These are phyloP conservation scores for Temnothorax longispinosus DNA, from an alignment of 1,140 invertebrate species.

Conservation along the genomic window DNA sequence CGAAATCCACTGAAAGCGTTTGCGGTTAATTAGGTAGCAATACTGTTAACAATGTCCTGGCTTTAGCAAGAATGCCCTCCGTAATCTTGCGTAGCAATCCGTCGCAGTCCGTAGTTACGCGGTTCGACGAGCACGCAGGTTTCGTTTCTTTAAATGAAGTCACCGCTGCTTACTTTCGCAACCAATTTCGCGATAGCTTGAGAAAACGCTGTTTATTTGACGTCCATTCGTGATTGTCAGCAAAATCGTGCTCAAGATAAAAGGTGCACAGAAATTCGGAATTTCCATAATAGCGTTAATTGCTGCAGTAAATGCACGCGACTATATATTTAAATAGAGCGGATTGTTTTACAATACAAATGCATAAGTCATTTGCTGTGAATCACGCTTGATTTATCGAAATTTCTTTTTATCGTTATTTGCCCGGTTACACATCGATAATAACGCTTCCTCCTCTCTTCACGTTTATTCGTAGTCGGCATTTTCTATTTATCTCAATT, in stretches of 20 bases:
- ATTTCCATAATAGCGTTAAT: neutral
- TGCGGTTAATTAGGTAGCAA: slow-evolving; percentile 81
- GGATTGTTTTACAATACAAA: slow-evolving; percentile 45
- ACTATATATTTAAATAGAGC: slow-evolving; percentile 1
- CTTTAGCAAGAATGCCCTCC: slow-evolving; percentile 41
- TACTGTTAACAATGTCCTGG: slow-evolving; percentile 78
- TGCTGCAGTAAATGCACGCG: neutral
- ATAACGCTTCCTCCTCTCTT: slow-evolving; percentile 11
- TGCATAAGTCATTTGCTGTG: slow-evolving; percentile 2
- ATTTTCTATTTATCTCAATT: slow-evolving; percentile 47
- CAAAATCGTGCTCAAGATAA: neutral
- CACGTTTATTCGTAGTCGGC: slow-evolving; percentile 11
- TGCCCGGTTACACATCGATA: slow-evolving; percentile 32
- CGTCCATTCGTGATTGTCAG: neutral
- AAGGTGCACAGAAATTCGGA: neutral
- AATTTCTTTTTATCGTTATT: slow-evolving; percentile 55
- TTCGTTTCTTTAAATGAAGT: slow-evolving; percentile 56
- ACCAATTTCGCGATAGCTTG: slow-evolving; percentile 34
- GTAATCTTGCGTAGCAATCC: slow-evolving; percentile 49
- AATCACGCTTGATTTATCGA: slow-evolving; percentile 55
- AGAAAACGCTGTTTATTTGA: slow-evolving; percentile 49
- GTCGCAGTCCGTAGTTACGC: slow-evolving; percentile 59
- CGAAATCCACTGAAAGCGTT: slow-evolving; percentile 78
- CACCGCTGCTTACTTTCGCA: neutral
- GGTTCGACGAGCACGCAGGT: slow-evolving; percentile 32